Percentiles rank a stretch among this genome's conserved stretches.
Evolutionary conservation across 2,797 vertebrate species (phyloP).

Genomic region (Hephaestus fuliginosus): DNA sequence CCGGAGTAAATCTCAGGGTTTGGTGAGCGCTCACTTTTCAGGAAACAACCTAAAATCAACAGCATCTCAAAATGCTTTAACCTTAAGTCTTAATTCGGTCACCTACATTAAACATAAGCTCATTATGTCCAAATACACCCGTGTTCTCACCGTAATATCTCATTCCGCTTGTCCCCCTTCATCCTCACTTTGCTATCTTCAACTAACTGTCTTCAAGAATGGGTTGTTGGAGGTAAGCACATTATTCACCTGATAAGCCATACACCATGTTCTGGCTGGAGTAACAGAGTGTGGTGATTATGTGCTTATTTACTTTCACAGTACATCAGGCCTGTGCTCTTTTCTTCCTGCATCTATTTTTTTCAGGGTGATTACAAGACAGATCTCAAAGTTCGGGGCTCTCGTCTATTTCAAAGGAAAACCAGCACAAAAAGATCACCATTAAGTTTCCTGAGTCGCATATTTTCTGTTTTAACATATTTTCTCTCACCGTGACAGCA

Average conservation of each 20-base stretch:
- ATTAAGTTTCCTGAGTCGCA: neutral
- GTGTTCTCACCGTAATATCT: conserved; percentile 13
- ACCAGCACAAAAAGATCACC: neutral
- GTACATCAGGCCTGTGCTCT: conserved; percentile 9
- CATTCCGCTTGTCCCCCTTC: neutral
- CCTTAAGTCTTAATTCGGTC: neutral
- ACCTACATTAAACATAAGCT: neutral
- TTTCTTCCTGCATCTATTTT: conserved; percentile 12
- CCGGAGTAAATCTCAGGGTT: neutral
- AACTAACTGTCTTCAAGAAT: conserved; percentile 14
- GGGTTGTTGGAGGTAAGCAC: conserved; percentile 20
- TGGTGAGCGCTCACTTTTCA: conserved; percentile 1
- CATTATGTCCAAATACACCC: conserved; percentile 1
- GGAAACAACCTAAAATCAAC: conserved; percentile 13
- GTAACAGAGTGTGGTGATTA: conserved; percentile 44
- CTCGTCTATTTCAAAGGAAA: neutral
- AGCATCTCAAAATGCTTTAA: neutral
- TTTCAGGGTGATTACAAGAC: conserved; percentile 16
- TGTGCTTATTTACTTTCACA: conserved; percentile 43
- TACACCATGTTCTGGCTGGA: conserved; percentile 32
- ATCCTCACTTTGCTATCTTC: conserved; percentile 16
- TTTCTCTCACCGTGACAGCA: conserved; percentile 13
- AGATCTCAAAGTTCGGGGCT: conserved; percentile 11
- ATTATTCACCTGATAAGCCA: conserved; percentile 37
- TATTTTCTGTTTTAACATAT: neutral